Evolutionary conservation across 2,113 vertebrate species (phyloP).

Genomic region (Mus musculus): GRCm39 chr5:146873001-146873500

Average conservation of each 20-base stretch:
- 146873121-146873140: neutral
- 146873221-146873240: neutral
- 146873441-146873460: neutral
- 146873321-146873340: neutral
- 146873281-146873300: neutral
- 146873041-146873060: neutral
- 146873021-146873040: neutral
- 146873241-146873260: neutral
- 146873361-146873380: neutral
- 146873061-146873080: neutral
- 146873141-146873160: neutral
- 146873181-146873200: neutral
- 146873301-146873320: neutral
- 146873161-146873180: neutral
- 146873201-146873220: neutral
- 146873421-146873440: fast-evolving
- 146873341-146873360: neutral
- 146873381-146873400: neutral
- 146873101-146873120: neutral
- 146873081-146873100: neutral
- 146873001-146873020: neutral
- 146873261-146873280: neutral
- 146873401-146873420: neutral
- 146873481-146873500: neutral
- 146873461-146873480: neutral